These are phyloP conservation scores for Daboia siamensis DNA, from an alignment of 2,113 vertebrate genomes.

Conservation along the genomic window DNA sequence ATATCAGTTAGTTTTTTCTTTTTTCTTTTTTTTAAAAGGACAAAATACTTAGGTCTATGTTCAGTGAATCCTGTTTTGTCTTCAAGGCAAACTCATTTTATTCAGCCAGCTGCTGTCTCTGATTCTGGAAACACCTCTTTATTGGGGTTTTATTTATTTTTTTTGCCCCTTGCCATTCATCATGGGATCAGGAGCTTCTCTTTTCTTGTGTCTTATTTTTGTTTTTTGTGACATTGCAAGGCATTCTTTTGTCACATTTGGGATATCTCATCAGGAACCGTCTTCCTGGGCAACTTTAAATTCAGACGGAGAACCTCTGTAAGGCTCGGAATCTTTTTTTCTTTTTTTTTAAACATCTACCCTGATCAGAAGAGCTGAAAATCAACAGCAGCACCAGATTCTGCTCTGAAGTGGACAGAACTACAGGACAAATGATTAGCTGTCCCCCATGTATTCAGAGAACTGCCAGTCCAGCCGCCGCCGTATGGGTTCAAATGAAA, in stretches of 20 bases:
- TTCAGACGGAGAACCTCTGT: not conserved
- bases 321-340: not conserved
- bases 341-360: not conserved
- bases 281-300: not conserved
- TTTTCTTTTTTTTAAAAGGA: not conserved
- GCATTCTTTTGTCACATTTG: not conserved
- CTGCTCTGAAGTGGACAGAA: not conserved
- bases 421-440: no score
- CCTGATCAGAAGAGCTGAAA: not conserved
- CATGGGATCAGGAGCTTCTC: not conserved
- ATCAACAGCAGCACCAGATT: not conserved
- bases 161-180: not conserved
- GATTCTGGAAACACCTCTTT: not conserved
- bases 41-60: not conserved
- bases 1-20: not conserved
- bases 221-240: not conserved
- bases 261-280: not conserved
- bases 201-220: not conserved
- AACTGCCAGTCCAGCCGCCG: no score
- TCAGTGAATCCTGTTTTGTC: not conserved
- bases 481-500: not conserved
- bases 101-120: not conserved
- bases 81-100: not conserved
- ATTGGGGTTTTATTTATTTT: no score
- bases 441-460: no score